phyloP scores from a whole-genome alignment of 2,113 vertebrate species.

The Coptodon bakossiorum region DNA sequence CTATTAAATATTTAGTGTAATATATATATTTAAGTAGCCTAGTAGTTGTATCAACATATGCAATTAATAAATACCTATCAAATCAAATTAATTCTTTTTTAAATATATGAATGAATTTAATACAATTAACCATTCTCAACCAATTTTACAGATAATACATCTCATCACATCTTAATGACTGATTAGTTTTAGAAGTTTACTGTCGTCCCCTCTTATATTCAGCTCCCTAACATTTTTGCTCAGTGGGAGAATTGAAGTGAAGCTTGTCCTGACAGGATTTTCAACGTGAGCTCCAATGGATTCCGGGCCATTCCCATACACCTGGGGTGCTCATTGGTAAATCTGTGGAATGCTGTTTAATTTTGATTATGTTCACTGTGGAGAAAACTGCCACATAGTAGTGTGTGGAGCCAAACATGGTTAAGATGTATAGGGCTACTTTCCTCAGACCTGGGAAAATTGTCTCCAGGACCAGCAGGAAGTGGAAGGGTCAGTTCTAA shows the following conservation, averaged over 20 bases:
- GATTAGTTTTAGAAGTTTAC: not conserved
- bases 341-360: not conserved
- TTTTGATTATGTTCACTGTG: not conserved
- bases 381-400: not conserved
- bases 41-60: not conserved
- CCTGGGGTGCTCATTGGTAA: not conserved
- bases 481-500: not conserved
- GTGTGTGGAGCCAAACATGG: not conserved
- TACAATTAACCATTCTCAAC: not conserved
- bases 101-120: not conserved
- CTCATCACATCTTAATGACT: not conserved
- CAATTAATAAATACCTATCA: not conserved
- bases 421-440: not conserved
- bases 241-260: not conserved
- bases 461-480: not conserved
- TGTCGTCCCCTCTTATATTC: not conserved
- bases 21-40: not conserved
- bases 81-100: not conserved
- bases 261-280: not conserved
- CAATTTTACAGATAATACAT: not conserved
- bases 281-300: not conserved
- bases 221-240: not conserved
- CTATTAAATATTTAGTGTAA: not conserved
- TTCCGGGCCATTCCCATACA: not conserved
- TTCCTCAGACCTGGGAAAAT: not conserved